Evolutionary conservation across 2,888 invertebrate species (phyloP).

Genomic region (Drosophila seclusa): DNA sequence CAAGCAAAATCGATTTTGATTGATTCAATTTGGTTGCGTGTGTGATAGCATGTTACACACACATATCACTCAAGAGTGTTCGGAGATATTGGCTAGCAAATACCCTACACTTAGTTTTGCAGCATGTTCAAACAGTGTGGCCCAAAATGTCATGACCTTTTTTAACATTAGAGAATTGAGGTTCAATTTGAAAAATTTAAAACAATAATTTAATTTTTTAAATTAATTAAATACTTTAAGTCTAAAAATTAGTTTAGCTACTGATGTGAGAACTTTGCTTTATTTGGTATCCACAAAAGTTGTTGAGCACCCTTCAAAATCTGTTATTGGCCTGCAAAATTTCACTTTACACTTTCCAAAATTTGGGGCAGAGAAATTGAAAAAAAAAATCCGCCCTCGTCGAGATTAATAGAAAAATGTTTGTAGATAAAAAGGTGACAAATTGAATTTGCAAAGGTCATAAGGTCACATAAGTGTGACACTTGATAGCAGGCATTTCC

Average conservation of each 20-base stretch:
- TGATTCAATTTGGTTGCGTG: constrained; percentile 81
- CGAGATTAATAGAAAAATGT: constrained; percentile 82
- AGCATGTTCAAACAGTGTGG: too few species aligned
- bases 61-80: not conserved
- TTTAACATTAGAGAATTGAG: not conserved
- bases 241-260: too few species aligned
- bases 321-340: constrained; percentile 15
- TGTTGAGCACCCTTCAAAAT: not conserved
- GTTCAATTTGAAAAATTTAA: not conserved
- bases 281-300: not conserved
- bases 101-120: not conserved
- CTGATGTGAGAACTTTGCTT: not conserved
- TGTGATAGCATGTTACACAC: constrained; percentile 69
- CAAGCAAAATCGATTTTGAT: constrained; percentile 81
- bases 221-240: not conserved
- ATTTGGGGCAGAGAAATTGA: constrained; percentile 24
- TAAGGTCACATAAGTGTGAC: constrained; percentile 73
- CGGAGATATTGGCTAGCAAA: not conserved
- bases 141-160: not conserved
- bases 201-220: not conserved
- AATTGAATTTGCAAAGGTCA: constrained; percentile 84
- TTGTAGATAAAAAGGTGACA: constrained; percentile 82
- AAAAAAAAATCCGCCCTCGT: constrained; percentile 17
- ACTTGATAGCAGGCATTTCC: constrained; percentile 79
- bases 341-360: constrained; percentile 33